Conservation (phyloP, 2,797 vertebrate species). For the Sebastes dallii region DNA sequence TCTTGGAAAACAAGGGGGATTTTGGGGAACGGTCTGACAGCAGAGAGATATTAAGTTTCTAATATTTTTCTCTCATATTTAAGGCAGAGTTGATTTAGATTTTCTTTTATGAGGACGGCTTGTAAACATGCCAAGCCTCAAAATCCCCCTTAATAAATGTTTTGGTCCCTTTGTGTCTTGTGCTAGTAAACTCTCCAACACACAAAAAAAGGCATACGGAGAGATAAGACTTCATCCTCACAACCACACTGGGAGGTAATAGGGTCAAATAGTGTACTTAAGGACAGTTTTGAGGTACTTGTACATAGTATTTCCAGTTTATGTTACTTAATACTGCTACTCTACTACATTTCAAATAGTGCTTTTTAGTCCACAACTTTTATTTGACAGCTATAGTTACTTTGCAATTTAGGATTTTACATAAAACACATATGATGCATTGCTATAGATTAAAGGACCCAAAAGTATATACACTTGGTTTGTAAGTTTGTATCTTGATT, state of each 20-base stretch:
- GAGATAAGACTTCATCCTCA: background rate
- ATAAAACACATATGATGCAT: background rate
- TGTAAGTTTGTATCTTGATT: too few relatives aligned
- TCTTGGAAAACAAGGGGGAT: constrained; percentile 34
- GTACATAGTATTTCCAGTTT: background rate
- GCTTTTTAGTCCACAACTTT: background rate
- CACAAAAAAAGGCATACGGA: background rate
- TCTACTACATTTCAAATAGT: background rate
- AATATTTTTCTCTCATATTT: constrained; percentile 1
- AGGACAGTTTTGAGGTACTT: background rate
- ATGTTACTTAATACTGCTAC: background rate
- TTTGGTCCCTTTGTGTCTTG: background rate
- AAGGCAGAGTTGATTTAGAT: constrained; percentile 1
- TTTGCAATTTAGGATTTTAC: background rate
- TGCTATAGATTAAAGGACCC: too few relatives aligned
- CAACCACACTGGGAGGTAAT: background rate
- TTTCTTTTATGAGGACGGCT: background rate
- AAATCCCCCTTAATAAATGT: constrained; percentile 13
- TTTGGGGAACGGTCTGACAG: constrained; percentile 16
- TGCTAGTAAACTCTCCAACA: background rate
- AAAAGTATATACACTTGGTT: too few relatives aligned
- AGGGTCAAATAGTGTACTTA: background rate
- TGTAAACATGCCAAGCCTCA: background rate
- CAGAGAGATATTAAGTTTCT: constrained; percentile 24
- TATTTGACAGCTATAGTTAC: background rate